A percentile compares a stretch with the other conserved stretches of the same genome.
Conservation (phyloP, 1,140 invertebrate species). For the Octopus sinensis region DNA sequence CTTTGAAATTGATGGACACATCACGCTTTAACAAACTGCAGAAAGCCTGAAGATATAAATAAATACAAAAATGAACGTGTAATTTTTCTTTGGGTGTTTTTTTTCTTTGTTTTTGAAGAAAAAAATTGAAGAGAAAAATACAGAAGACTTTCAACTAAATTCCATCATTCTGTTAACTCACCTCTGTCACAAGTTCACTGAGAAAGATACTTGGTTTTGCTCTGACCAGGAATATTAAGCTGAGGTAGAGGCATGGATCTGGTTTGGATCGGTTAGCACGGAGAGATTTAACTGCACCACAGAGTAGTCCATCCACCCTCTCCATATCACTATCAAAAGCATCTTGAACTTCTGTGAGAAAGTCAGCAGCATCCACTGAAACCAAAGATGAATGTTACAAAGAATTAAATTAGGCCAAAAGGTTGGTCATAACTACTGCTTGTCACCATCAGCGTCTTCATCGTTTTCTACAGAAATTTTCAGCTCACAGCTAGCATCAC, state of each 20-base stretch:
- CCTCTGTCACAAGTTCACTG: conserved; percentile 76
- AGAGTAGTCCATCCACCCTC: conserved; percentile 59
- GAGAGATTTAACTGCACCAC: conserved; percentile 62
- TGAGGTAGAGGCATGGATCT: conserved; percentile 74
- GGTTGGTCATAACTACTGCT: too few species aligned
- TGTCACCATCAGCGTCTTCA: too few species aligned
- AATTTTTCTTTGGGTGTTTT: too few species aligned
- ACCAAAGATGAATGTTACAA: neutral
- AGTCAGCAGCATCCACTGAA: conserved; percentile 54
- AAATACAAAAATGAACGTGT: neutral
- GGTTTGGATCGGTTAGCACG: conserved; percentile 66
- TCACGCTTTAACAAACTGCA: conserved; percentile 79
- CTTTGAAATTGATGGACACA: conserved; percentile 69
- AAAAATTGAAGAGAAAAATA: too few species aligned
- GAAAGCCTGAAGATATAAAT: conserved; percentile 58
- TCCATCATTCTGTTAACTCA: conserved; percentile 20
- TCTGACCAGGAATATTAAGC: conserved; percentile 80
- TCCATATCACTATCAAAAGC: conserved; percentile 60
- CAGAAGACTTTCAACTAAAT: too few species aligned
- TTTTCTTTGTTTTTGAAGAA: too few species aligned
- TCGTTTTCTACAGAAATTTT: too few species aligned
- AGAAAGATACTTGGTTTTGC: conserved; percentile 71
- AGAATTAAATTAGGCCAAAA: too few species aligned
- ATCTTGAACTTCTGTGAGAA: conserved; percentile 54
- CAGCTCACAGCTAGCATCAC: too few species aligned